These are phyloP conservation scores for Cyclargus thomasi DNA, from an alignment of 1,140 invertebrate genomes.

Conservation along the genomic window DNA sequence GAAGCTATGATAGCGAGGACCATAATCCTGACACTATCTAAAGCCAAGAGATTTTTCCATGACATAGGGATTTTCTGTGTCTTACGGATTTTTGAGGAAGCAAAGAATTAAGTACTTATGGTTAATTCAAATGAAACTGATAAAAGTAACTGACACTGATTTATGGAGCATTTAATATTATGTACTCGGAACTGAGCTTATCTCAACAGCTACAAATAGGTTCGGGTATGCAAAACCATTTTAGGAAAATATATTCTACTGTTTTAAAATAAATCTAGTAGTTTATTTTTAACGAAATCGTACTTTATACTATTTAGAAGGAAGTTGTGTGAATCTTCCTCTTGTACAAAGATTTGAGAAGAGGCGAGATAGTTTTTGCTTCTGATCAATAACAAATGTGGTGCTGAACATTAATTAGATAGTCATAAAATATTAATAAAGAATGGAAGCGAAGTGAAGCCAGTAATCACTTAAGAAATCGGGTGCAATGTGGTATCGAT, in stretches of 20 bases:
- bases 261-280: too few relatives aligned
- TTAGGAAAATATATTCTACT: background rate
- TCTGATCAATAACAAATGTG: background rate
- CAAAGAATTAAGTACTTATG: background rate
- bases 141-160: conserved; percentile 4
- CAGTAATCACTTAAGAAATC: conserved; percentile 2
- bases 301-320: too few relatives aligned
- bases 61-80: background rate
- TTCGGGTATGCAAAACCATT: background rate
- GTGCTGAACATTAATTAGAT: background rate
- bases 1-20: background rate
- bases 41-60: background rate
- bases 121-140: conserved; percentile 12
- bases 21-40: background rate
- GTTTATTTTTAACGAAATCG: too few relatives aligned
- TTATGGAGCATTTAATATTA: background rate
- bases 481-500: conserved; percentile 6
- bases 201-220: conserved; percentile 6
- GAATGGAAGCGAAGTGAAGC: background rate
- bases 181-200: background rate
- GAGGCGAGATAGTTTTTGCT: too few relatives aligned
- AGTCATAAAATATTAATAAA: background rate
- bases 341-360: too few relatives aligned
- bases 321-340: too few relatives aligned
- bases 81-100: conserved; percentile 5